A percentile compares a stretch with the other conserved stretches of the same genome.
phyloP scores from a whole-genome alignment of 2,113 vertebrate species.

The Eupsittula cactorum region DNA sequence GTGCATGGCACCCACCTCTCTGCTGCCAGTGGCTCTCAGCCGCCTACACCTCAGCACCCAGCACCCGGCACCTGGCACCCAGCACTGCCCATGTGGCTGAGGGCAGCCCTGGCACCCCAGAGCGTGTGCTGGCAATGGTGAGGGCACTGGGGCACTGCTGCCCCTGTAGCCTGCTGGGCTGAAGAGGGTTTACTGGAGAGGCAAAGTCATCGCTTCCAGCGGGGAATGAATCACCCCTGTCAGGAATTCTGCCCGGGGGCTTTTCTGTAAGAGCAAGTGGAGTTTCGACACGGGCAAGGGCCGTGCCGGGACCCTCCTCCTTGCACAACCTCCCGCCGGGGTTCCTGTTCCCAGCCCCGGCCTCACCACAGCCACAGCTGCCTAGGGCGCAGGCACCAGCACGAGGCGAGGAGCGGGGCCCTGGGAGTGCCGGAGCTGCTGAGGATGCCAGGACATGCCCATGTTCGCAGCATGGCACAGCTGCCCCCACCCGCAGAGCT shows the following conservation, averaged over 20 bases:
- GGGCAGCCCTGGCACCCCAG: not conserved
- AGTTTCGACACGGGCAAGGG: constrained; percentile 35
- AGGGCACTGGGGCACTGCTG: not conserved
- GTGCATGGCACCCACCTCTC: accelerated
- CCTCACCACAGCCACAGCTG: not conserved
- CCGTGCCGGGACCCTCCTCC: constrained; percentile 9
- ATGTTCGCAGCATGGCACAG: accelerated
- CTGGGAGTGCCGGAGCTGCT: accelerated
- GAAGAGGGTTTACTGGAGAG: constrained; percentile 39
- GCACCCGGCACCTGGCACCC: not conserved
- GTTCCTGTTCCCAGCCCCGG: not conserved
- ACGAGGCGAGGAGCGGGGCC: accelerated
- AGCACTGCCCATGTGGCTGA: accelerated
- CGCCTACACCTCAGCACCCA: not conserved
- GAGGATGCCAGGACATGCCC: accelerated
- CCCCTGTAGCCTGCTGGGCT: not conserved
- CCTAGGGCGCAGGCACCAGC: accelerated
- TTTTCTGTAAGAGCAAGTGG: constrained; percentile 29
- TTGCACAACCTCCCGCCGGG: constrained; percentile 5
- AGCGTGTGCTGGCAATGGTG: not conserved
- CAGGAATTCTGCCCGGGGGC: constrained; percentile 59
- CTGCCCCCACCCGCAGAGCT: not conserved
- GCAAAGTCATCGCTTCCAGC: constrained; percentile 44
- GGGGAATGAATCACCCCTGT: constrained; percentile 55
- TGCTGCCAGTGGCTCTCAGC: not conserved